Evolutionary conservation across 1,140 invertebrate species (phyloP).

Genomic region (Psilanteris sp.): DNA sequence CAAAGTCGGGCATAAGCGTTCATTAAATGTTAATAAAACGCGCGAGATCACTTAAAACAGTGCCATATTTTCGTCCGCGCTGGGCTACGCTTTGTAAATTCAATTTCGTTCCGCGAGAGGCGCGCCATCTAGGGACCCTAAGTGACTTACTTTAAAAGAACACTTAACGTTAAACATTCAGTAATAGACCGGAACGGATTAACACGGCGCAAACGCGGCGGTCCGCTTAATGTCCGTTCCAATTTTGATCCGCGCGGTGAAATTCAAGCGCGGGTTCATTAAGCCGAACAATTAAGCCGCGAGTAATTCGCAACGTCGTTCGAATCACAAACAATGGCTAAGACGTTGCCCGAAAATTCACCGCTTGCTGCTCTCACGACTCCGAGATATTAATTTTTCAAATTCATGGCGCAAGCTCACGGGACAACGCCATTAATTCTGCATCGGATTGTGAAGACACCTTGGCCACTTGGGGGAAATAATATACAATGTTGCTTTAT

Average conservation of each 20-base stretch:
- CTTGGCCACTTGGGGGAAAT: background rate
- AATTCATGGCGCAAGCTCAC: background rate
- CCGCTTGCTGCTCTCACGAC: too few relatives aligned
- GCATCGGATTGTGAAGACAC: too few relatives aligned
- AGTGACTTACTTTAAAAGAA: constrained; percentile 33
- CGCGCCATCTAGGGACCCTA: constrained; percentile 4
- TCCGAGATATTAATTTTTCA: background rate
- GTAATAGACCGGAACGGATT: constrained; percentile 11
- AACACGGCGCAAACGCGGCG: background rate
- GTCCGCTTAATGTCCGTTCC: background rate
- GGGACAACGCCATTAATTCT: background rate
- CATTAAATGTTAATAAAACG: constrained; percentile 53
- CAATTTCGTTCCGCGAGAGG: constrained; percentile 29
- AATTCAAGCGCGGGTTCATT: constrained; percentile 1
- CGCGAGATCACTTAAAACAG: constrained; percentile 29
- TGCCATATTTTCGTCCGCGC: constrained; percentile 24
- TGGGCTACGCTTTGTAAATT: constrained; percentile 22
- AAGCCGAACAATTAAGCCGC: too few relatives aligned
- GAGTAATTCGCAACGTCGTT: too few relatives aligned
- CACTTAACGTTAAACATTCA: constrained; percentile 22
- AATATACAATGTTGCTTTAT: background rate
- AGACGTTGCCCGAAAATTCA: too few relatives aligned
- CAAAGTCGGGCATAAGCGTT: constrained; percentile 25
- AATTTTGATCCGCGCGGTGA: background rate
- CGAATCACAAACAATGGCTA: too few relatives aligned